phyloP scores from a whole-genome alignment of 2,888 invertebrate species.

The Patella ulyssiponensis region DNA sequence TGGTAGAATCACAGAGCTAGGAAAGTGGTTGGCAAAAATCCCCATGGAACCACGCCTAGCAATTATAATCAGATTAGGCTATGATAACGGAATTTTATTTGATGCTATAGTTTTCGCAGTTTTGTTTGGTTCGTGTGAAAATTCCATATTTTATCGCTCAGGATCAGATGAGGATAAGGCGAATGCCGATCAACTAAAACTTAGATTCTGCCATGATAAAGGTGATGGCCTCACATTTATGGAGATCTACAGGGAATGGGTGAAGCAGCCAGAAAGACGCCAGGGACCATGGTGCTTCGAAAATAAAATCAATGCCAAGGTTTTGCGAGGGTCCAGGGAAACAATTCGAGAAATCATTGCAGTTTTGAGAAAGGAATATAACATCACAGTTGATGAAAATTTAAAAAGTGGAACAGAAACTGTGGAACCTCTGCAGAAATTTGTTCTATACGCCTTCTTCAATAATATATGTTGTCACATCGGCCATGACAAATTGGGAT shows the following conservation, averaged over 20 bases:
- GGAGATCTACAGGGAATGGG: conserved; percentile 60
- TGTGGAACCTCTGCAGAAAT: conserved; percentile 40
- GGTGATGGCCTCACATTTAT: conserved; percentile 64
- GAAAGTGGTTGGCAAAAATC: conserved; percentile 62
- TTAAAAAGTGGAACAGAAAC: conserved; percentile 37
- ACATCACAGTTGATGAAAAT: conserved; percentile 32
- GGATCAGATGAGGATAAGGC: conserved; percentile 55
- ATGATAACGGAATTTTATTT: conserved; percentile 46
- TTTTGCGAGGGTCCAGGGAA: conserved; percentile 57
- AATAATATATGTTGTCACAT: conserved; percentile 56
- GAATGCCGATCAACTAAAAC: conserved; percentile 56
- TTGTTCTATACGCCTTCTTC: conserved; percentile 52
- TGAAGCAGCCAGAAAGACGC: conserved; percentile 43
- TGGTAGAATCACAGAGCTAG: conserved; percentile 60
- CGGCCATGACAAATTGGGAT: conserved; percentile 61
- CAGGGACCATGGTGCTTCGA: conserved; percentile 63
- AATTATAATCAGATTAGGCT: conserved; percentile 50
- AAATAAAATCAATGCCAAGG: conserved; percentile 69
- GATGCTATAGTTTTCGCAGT: conserved; percentile 64
- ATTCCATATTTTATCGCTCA: conserved; percentile 64
- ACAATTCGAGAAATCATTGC: conserved; percentile 50
- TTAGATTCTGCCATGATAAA: conserved; percentile 55
- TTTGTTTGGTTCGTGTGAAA: conserved; percentile 52
- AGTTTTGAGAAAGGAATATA: conserved; percentile 48
- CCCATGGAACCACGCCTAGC: conserved; percentile 66